Evolutionary conservation across 1,140 invertebrate genomes (phyloP), one percentile per base, ranked within the genome.

Genomic region (Calephelis nemesis): DNA sequence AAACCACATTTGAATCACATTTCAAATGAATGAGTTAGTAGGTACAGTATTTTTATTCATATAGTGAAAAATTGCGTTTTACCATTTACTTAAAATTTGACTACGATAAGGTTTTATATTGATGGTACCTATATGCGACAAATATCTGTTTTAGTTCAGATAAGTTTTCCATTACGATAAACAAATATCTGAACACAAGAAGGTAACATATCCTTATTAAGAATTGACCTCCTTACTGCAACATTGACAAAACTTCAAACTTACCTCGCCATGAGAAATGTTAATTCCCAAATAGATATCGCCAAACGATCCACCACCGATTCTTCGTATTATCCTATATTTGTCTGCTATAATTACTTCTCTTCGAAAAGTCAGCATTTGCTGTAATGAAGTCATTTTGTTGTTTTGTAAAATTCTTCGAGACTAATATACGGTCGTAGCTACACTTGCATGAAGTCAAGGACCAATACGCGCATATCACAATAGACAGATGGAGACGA

Each of bases 201-300:
- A 45, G 6, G 8, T 5, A 1, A 45, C 42, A 9, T 45, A 45
- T 45, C 42, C 42, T 45, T 45, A 45, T 45, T 45, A 9, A 45
- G 42, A 45, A 45, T 40, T 60, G 58, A 60, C 58, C 58, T 60
- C 58, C n/a, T 60, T 60, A 40, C 12, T 60, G 12, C 39, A 7
- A 42, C 4, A 30, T 10, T 58, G 39, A 19, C 54, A 30, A 39
- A 58, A 58, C 30, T 58, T 39, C 12, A 45, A 52, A 81, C 78
- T 79, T 82, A 97, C 96, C 95, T 99, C 98, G 91, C 98, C 98
- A 95, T 98, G 98, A 82, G 95, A 94, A 83, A 98, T 95, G 93
- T 99, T 99, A 91, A 99, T 98, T 74, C 97, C 98, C 79, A 99
- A 94, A 92, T 98, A 99, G 88, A 99, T 99, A 92, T 99, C 98